phyloP scores from a whole-genome alignment of 2,888 invertebrate species.

The Sipha maydis region DNA sequence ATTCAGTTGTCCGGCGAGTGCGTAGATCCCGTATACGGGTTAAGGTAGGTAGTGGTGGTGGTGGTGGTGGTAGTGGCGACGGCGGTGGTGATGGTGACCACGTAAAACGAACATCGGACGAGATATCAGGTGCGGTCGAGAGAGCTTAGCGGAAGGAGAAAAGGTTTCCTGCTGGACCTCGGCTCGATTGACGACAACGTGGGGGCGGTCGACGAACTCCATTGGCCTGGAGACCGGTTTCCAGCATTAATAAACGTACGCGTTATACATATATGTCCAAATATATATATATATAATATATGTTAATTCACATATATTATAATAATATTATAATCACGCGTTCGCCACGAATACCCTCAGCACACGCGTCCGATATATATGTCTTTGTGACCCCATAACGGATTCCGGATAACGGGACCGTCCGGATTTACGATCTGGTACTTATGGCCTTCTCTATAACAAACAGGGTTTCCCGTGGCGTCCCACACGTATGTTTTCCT shows the following conservation, averaged over 20 bases:
- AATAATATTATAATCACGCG: constrained; percentile 1
- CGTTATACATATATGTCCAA: background rate
- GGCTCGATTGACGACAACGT: constrained; percentile 39
- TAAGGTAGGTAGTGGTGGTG: background rate
- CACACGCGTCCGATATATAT: background rate
- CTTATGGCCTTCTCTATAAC: background rate
- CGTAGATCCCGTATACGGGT: background rate
- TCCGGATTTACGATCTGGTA: constrained; percentile 26
- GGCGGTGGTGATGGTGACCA: background rate
- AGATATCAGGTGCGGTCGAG: background rate
- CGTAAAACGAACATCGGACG: background rate
- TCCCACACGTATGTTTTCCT: background rate
- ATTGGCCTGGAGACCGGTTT: constrained; percentile 57
- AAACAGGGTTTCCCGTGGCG: constrained; percentile 39
- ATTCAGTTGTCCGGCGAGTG: background rate
- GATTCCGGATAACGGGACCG: constrained; percentile 60
- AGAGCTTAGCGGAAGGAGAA: background rate
- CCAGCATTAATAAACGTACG: background rate
- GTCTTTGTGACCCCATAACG: constrained; percentile 54
- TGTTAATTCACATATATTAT: background rate
- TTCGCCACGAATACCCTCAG: background rate
- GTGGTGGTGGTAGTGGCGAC: background rate
- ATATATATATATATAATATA: background rate
- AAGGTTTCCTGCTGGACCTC: background rate
- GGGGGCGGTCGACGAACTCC: constrained; percentile 62